Percentiles rank a stretch among this genome's conserved stretches.
Conservation (phyloP, 2,113 vertebrate genomes). For the Apus apus region DNA sequence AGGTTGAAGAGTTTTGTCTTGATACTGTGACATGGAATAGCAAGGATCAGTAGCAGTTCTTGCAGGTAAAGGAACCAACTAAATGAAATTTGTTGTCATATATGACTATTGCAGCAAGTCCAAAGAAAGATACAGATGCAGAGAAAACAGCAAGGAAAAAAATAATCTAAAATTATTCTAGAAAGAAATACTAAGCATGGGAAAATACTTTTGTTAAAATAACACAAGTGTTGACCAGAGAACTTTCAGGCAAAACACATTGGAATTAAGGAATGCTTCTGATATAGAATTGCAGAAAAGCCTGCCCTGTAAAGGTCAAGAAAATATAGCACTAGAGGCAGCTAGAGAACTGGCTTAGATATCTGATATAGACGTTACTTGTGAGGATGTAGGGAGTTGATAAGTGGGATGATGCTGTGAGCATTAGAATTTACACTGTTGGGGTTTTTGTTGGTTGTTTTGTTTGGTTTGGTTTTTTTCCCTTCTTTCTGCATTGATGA, state of each 20-base stretch:
- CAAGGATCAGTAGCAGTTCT: not conserved
- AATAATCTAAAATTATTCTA: not conserved
- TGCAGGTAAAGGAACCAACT: not conserved
- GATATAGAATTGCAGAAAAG: slow-evolving; percentile 57
- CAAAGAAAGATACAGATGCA: not conserved
- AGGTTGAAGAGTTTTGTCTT: not conserved
- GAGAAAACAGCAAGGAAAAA: not conserved
- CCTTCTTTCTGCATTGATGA: slow-evolving; percentile 59
- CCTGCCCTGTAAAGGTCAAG: slow-evolving; percentile 56
- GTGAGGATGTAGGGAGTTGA: slow-evolving; percentile 31
- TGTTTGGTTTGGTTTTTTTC: not conserved
- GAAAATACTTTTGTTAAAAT: slow-evolving; percentile 15
- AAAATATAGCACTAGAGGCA: slow-evolving; percentile 53
- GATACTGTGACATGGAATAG: not conserved
- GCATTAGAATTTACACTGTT: slow-evolving; percentile 52
- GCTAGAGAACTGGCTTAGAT: slow-evolving; percentile 60
- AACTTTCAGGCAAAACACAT: slow-evolving; percentile 47
- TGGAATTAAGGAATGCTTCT: slow-evolving; percentile 56
- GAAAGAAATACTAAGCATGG: not conserved
- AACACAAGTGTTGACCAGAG: slow-evolving; percentile 32
- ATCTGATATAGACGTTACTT: slow-evolving; percentile 58
- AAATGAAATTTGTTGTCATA: not conserved
- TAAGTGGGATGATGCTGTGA: slow-evolving; percentile 53
- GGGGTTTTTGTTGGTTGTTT: not conserved
- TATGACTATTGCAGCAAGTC: not conserved